Base-by-base conservation (phyloP, 2,113 vertebrate species). In the Mesembrinibis cayennensis region DNA sequence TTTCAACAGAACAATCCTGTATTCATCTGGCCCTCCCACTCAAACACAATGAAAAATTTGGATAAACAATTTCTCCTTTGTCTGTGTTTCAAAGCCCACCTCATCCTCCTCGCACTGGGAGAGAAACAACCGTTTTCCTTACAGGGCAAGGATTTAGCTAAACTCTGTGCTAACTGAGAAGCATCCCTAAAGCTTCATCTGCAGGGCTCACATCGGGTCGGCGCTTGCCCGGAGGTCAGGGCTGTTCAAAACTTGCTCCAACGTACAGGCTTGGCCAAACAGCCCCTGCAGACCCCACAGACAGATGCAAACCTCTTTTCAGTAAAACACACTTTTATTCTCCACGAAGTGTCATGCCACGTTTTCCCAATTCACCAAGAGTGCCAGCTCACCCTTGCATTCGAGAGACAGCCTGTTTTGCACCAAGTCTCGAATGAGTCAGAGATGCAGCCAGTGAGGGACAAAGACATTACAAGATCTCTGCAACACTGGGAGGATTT, bases 11-110 rank as follows among this genome's bases (percentile, higher is more conserved):
- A 94, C 84, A 94, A 63, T 62, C 72, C 70, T 9, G 25, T 65
- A 85, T 93, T 97, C 93, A 95, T 89, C 58, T 34, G 34, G 44
- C 62, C 71, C 70, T 79, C 95, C 95, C 66, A 95, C 93, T 93
- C 50, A 45, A 91, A 93, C 40, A 45, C 0, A 0, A 91, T 19
- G 56, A 94, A 96, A 93, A 87, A 76, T 73, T 30, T 58, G 70
- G 42, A 80, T 78, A 90, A 85, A 95, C 95, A 96, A 94, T 36
- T 85, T 92, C 88, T 90, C 42, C 67, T 90, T 95, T 97, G 91
- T 96, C 62, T 47, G 29, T 42, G 30, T 72, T 91, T 87, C 50
- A 79, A 87, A 94, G 50, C 69, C 86, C 70, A 87, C 67, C 49
- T 89, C 66, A 32, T 50, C 71, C 49, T 93, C 62, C 61, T 79